A percentile compares a stretch with the other conserved stretches of the same genome.
These are phyloP conservation scores for Montipora capitata DNA, from an alignment of 92 coral and sea anemone genomes.

Conservation along the genomic window DNA sequence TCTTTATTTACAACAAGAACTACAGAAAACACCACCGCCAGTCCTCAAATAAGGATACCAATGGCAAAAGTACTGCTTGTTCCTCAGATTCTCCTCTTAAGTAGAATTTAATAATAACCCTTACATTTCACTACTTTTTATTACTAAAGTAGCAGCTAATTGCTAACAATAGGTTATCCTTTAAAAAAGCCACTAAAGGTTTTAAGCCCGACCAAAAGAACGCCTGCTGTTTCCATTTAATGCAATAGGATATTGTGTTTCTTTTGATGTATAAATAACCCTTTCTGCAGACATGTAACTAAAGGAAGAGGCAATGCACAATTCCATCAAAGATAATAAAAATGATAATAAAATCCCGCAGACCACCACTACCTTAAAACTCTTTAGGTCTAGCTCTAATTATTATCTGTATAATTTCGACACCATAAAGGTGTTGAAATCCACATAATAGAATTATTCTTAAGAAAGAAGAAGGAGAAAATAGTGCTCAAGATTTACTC, in stretches of 20 bases:
- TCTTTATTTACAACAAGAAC: no score
- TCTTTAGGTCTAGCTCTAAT: no score
- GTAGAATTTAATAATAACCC: not conserved
- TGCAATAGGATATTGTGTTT: not conserved
- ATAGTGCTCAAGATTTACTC: constrained; percentile 58
- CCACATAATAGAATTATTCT: no score
- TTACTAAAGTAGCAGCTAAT: not conserved
- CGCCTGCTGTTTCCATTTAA: not conserved
- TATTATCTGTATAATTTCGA: not conserved
- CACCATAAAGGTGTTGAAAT: not conserved
- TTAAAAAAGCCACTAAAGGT: not conserved
- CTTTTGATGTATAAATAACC: not conserved
- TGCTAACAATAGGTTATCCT: not conserved
- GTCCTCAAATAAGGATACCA: no score
- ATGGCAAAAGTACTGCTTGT: not conserved
- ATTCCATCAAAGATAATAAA: not conserved
- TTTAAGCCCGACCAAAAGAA: not conserved
- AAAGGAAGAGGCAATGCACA: not conserved
- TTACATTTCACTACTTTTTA: not conserved
- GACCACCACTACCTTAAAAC: no score
- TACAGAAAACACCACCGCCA: no score
- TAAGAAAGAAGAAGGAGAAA: not conserved
- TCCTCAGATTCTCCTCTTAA: not conserved
- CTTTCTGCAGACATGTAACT: not conserved
- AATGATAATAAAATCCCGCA: no score